These are phyloP conservation scores for Platynereis dumerilii DNA, from an alignment of 2,888 invertebrate genomes.

Conservation along the genomic window DNA sequence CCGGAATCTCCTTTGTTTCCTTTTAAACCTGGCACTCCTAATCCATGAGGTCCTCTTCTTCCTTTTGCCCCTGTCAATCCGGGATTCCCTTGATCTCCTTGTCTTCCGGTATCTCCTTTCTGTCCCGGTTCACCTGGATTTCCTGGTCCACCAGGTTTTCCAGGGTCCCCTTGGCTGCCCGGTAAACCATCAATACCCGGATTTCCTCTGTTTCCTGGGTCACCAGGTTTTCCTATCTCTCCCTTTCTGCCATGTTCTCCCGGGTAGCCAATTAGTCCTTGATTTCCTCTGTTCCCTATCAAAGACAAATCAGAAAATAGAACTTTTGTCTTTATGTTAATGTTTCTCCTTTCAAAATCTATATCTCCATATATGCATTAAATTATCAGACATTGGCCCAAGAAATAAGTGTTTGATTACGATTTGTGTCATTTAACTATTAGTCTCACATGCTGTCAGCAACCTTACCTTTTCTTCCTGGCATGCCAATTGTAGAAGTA, in stretches of 20 bases:
- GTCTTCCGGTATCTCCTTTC: constrained; percentile 33
- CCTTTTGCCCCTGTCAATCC: constrained; percentile 17
- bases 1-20: constrained; percentile 21
- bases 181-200: constrained; percentile 17
- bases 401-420: no score
- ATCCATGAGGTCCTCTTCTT: constrained; percentile 8
- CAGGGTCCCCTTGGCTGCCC: constrained; percentile 16
- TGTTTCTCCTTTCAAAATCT: no score
- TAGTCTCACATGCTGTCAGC: no score
- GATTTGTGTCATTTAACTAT: no score
- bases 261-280: constrained; percentile 14
- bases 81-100: constrained; percentile 5
- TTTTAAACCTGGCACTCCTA: constrained; percentile 14
- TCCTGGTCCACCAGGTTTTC: constrained; percentile 18
- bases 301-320: no score
- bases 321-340: no score
- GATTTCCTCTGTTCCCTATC: constrained; percentile 12
- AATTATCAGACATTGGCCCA: no score
- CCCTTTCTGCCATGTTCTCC: constrained; percentile 32
- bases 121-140: constrained; percentile 31
- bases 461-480: constrained; percentile 10
- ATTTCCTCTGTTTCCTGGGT: constrained; percentile 25
- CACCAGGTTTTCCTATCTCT: constrained; percentile 24
- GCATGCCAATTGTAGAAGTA: neutral
- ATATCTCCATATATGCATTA: no score